Conservation (phyloP, 2,113 vertebrate genomes). For the Otus sunia region DNA sequence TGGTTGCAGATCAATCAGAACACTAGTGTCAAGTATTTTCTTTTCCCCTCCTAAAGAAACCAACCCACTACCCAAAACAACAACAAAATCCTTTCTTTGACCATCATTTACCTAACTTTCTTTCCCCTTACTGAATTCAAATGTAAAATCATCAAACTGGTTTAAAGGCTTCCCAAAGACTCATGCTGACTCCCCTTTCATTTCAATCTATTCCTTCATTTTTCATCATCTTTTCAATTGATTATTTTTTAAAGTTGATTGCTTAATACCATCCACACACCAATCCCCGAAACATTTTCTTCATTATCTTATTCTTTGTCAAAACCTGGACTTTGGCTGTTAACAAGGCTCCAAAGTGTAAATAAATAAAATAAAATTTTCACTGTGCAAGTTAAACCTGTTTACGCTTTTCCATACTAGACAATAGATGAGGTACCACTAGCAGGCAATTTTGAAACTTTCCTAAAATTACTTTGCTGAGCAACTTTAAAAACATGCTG, state of each 20-base stretch:
- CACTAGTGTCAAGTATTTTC: background rate
- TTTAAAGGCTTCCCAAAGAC: background rate
- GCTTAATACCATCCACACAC: background rate
- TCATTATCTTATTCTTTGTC: background rate
- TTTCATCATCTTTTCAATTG: background rate
- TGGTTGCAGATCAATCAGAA: background rate
- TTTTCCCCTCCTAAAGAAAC: background rate
- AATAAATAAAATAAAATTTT: background rate
- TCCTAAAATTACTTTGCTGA: background rate
- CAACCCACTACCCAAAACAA: background rate
- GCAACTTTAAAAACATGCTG: background rate
- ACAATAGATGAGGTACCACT: background rate
- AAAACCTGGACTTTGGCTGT: background rate
- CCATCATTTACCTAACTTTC: background rate
- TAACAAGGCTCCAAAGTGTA: background rate
- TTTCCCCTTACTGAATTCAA: background rate
- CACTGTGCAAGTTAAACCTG: background rate
- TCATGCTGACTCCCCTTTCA: background rate
- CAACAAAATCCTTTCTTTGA: background rate
- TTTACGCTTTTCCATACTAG: accelerated
- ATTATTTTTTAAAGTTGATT: background rate
- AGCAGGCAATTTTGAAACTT: background rate
- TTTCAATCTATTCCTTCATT: background rate
- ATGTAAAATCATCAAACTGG: background rate
- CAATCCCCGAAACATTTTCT: background rate